Percentiles rank a stretch among this genome's conserved stretches.
phyloP scores from a whole-genome alignment of 2,113 vertebrate species.

The Lepus americanus region DNA sequence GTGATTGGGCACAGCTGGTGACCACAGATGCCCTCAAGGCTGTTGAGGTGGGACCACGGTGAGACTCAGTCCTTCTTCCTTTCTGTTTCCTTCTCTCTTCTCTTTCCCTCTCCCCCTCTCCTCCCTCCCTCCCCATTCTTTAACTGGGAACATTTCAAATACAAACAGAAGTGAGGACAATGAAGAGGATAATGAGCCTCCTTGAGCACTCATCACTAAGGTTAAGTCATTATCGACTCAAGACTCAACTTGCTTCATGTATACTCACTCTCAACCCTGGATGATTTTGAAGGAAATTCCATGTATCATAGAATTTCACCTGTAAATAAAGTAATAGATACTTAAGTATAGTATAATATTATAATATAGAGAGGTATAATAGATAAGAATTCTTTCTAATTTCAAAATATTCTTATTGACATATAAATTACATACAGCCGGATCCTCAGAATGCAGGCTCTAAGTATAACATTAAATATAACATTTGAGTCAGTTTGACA shows the following conservation, averaged over 20 bases:
- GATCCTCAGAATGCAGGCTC: background rate
- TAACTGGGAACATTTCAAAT: background rate
- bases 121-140: background rate
- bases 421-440: background rate
- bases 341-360: background rate
- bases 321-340: background rate
- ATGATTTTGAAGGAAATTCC: constrained; percentile 41
- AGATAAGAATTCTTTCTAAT: background rate
- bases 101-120: no score
- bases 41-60: background rate
- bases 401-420: constrained; percentile 1
- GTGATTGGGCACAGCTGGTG: background rate
- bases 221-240: background rate
- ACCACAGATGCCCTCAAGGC: background rate
- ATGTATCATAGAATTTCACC: background rate
- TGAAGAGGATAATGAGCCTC: background rate
- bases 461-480: background rate
- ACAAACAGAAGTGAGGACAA: background rate
- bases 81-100: background rate
- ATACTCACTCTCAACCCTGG: background rate
- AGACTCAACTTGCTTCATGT: background rate
- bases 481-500: background rate
- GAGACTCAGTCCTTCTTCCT: background rate
- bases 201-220: background rate
- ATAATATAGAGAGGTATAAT: background rate